Evolutionary conservation across 2,113 vertebrate species (phyloP), one percentile per base, ranked within the genome.

Genomic region (Stigmatopora nigra): DNA sequence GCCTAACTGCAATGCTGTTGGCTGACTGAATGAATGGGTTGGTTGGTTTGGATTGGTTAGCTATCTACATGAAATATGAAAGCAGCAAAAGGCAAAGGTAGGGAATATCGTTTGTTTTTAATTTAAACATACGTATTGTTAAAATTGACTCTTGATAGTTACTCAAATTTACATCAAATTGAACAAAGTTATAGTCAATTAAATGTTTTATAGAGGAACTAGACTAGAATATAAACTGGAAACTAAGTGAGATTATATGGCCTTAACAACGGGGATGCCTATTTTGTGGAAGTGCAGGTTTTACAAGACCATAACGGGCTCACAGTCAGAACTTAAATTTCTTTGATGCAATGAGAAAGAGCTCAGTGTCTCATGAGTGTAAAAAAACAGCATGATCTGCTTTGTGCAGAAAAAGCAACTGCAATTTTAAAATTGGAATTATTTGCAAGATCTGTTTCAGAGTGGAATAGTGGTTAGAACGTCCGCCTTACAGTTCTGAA

Each of bases 251-350:
- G 72, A 56, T 68, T 65, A 61, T 64, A 46, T 47, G 59, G 53
- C 45, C 65, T 17, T 67, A 72, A 69, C 67, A 75, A 75, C 72
- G 72, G 75, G 71, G 79, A 82, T 64, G 67, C 36, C 66, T 62
- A 68, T 57, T 55, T 53, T 57, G 36, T 36, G 25, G 60, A 60
- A 41, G 36, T 45, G 44, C 14, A 48, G 11, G 48, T 65, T 57
- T 65, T n/a, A 64, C 71, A 65, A 73, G 48, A 57, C 9, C 35
- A 62, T 68, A 71, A 76, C 62, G 65, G 68, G 55, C n/a, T 74
- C 44, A 56, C 75, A 75, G 48, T 59, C 58, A 71, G 73, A 73
- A 77, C 67, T 58, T 46, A 48, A 68, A 44, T 70, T 49, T 52
- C 67, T 79, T 70, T 7, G 70, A 78, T 7, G 53, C 51, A 48